Base-by-base conservation (phyloP, 1,140 invertebrate species). In the Lepidurus arcticus region DNA sequence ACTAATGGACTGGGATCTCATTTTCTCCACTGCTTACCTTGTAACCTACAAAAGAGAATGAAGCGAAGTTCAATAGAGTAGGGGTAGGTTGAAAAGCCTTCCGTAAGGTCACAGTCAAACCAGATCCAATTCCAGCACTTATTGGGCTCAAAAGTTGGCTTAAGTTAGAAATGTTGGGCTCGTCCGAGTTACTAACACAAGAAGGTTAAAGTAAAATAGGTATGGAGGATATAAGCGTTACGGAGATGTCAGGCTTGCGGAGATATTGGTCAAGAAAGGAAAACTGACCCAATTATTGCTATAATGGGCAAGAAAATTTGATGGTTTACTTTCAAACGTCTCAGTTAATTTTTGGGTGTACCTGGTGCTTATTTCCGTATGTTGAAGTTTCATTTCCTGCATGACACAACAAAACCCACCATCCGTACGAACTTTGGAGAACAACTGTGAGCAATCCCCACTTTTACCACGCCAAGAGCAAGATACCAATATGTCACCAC, bases 381-480 rank as follows among this genome's bases (percentile, higher is more conserved):
- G 16, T 7, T 65, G 7, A 13, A 7, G 16, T 65, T 21, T 21
- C 3, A 16, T 11, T 65, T 65, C 53, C 21, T 65, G 53, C 53
- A 65, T 65, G 21, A 65, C 53, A 65, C 83, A 83, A 75, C 84
- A 85, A 47, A 84, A 83, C 7, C 84, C 84, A 75, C 89, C 84
- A 5, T 87, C 81, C 0, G 89, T 87, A 42, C 86, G 85, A 1
- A 88, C 85, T 65, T 85, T 83, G 73, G 87, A 83, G 81, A 92
- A 92, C 3, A 91, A 80, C n/a, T 84, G 84, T 9, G 87, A 85
- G 78, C 91, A 92, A 3, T 86, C 82, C 26, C 85, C 85, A 0
- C 86, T 83, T 1, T 84, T 85, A 6, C 89, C 88, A 83, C 90
- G 91, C 90, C 90, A 91, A 78, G 88, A 88, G 79, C 91, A 92